A percentile compares a stretch with the other conserved stretches of the same genome.
Conservation (phyloP, 2,797 vertebrate species). For the Margarornis squamiger region DNA sequence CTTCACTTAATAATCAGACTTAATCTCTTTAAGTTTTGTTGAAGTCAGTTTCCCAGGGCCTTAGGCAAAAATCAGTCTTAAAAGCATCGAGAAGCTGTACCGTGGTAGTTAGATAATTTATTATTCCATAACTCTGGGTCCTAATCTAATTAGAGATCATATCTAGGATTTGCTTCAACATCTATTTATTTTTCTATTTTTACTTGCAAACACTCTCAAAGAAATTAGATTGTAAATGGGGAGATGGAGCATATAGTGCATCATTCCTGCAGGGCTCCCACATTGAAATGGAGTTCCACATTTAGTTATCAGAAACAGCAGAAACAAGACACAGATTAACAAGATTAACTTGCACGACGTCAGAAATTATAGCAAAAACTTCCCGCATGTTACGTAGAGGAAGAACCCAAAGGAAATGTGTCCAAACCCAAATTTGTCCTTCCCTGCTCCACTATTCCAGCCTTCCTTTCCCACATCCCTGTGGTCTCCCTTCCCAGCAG, state of each 20-base stretch:
- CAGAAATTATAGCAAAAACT: not conserved
- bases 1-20: slow-evolving; percentile 29
- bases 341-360: not conserved
- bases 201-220: slow-evolving; percentile 1
- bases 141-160: slow-evolving; percentile 55
- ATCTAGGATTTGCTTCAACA: not conserved
- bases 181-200: slow-evolving; percentile 40
- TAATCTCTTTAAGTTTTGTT: slow-evolving; percentile 43
- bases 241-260: not conserved
- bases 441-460: not conserved
- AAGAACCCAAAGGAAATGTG: not conserved
- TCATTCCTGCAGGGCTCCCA: not conserved
- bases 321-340: not conserved
- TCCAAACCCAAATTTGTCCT: not conserved
- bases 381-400: not conserved
- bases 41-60: slow-evolving; percentile 11
- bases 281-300: not conserved
- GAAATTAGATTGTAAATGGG: not conserved
- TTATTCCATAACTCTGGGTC: slow-evolving; percentile 46
- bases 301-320: not conserved
- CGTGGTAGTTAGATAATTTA: not conserved
- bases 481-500: not conserved
- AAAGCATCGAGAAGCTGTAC: not conserved
- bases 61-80: slow-evolving; percentile 44
- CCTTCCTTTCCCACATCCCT: not conserved